These are phyloP conservation scores for Gastracanthus pulcherrimus DNA, from an alignment of 2,888 invertebrate species.

Conservation along the genomic window DNA sequence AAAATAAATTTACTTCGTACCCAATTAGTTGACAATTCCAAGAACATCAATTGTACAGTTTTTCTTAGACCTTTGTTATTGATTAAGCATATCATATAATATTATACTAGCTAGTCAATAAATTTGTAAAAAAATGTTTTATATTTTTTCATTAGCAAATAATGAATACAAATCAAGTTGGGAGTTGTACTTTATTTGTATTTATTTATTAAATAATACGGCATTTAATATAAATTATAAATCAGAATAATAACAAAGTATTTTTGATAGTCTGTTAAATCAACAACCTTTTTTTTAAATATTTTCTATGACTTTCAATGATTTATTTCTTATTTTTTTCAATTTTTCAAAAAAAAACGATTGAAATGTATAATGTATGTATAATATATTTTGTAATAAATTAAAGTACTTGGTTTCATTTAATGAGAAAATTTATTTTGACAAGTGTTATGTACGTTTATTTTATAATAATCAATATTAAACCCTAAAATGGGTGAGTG, in stretches of 20 bases:
- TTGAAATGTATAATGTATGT: not conserved
- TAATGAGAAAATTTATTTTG: not conserved
- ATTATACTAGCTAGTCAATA: not conserved
- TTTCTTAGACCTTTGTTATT: not conserved
- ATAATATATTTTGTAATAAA: conserved; percentile 7
- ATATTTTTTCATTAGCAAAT: not conserved
- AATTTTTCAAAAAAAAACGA: not conserved
- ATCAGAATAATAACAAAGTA: not conserved
- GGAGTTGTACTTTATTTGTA: not conserved
- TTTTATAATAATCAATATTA: not conserved
- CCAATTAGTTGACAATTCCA: not conserved
- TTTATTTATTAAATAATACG: not conserved
- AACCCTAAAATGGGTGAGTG: too few species aligned
- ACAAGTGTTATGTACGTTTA: not conserved
- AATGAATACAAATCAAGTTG: not conserved
- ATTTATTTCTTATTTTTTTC: not conserved
- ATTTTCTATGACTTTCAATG: not conserved
- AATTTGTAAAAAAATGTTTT: not conserved
- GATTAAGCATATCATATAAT: not conserved
- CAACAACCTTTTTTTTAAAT: not conserved
- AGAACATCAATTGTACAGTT: not conserved
- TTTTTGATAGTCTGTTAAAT: not conserved
- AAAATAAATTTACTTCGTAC: too few species aligned
- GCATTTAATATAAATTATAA: too few species aligned
- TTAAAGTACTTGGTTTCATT: not conserved